Conservation (phyloP, 2,113 vertebrate genomes). For the human region GRCh38 chr2:187421501-187422000, state of each 20-base stretch:
- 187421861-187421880: neutral
- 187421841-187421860: neutral
- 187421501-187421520: neutral
- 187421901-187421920: neutral
- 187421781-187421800: neutral
- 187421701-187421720: neutral
- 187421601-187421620: neutral
- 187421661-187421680: neutral
- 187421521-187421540: neutral
- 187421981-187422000: neutral
- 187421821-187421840: neutral
- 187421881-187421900: neutral
- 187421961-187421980: neutral
- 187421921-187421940: neutral
- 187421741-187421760: neutral
- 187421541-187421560: neutral
- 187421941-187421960: neutral
- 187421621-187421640: neutral
- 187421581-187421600: neutral
- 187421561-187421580: neutral
- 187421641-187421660: neutral
- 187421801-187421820: neutral
- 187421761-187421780: neutral
- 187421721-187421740: neutral
- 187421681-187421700: neutral